A percentile compares a stretch with the other conserved stretches of the same genome.
These are phyloP conservation scores for Hyles vespertilio DNA, from an alignment of 1,140 invertebrate genomes.

Conservation along the genomic window DNA sequence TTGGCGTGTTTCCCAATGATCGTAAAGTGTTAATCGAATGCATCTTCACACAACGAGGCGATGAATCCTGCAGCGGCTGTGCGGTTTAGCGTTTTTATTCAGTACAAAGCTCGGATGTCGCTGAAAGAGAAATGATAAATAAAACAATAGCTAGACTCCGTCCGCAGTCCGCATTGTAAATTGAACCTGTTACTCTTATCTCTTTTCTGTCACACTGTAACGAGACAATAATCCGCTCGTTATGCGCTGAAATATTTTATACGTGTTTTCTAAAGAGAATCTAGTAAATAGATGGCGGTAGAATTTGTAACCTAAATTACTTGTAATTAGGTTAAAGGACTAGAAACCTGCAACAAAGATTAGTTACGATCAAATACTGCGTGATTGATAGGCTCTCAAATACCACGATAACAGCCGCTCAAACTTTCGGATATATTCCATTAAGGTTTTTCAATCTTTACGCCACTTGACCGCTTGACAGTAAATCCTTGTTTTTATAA, in stretches of 20 bases:
- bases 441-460: too few relatives aligned
- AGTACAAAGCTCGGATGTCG: background rate
- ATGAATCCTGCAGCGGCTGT: background rate
- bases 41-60: background rate
- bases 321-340: background rate
- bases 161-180: background rate
- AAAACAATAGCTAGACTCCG: background rate
- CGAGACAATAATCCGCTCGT: background rate
- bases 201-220: background rate
- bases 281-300: background rate
- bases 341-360: background rate
- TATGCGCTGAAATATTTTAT: background rate
- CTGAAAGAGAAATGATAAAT: constrained; percentile 1
- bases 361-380: background rate
- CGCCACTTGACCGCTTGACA: background rate
- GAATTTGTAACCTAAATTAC: too few relatives aligned
- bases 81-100: constrained; percentile 3
- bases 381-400: background rate
- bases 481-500: background rate
- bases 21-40: constrained; percentile 7
- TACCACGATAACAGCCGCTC: background rate
- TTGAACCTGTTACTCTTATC: background rate
- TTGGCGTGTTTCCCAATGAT: constrained; percentile 13
- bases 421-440: background rate
- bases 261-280: background rate